These are phyloP conservation scores for Nemurella pictetii DNA, from an alignment of 2,888 invertebrate species.

Conservation along the genomic window DNA sequence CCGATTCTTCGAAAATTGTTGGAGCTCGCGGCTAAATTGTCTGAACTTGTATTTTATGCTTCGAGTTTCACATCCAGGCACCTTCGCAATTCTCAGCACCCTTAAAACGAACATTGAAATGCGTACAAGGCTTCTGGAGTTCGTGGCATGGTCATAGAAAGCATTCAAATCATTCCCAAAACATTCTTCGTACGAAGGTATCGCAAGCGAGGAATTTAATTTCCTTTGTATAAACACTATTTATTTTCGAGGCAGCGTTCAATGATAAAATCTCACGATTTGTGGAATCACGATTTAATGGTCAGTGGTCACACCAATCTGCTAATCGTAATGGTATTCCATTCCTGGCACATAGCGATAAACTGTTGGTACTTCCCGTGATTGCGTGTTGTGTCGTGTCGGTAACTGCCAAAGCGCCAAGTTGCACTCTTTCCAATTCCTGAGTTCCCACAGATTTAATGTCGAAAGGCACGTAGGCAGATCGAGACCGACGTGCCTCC, in stretches of 20 bases:
- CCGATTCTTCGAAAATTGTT: background rate
- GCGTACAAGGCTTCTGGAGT: background rate
- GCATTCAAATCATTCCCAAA: background rate
- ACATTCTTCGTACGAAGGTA: background rate
- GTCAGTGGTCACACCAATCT: background rate
- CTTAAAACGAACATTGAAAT: background rate
- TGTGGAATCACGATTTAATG: background rate
- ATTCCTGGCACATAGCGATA: background rate
- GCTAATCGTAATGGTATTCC: background rate
- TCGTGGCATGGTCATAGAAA: background rate
- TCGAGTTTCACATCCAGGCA: background rate
- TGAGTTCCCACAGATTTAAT: background rate
- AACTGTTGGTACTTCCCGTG: background rate
- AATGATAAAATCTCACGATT: background rate
- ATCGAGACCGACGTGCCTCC: background rate
- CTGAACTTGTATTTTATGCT: no score
- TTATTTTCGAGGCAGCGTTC: background rate
- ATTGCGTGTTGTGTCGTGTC: no score
- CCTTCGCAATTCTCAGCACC: no score
- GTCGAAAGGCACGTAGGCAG: background rate
- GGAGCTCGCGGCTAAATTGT: background rate
- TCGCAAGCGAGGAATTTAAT: background rate
- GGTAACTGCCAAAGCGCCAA: background rate
- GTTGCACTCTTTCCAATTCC: background rate
- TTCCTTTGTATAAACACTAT: background rate